A percentile compares a stretch with the other conserved stretches of the same genome.
phyloP scores from a whole-genome alignment of 2,113 vertebrate species.

The Takifugu bimaculatus region DNA sequence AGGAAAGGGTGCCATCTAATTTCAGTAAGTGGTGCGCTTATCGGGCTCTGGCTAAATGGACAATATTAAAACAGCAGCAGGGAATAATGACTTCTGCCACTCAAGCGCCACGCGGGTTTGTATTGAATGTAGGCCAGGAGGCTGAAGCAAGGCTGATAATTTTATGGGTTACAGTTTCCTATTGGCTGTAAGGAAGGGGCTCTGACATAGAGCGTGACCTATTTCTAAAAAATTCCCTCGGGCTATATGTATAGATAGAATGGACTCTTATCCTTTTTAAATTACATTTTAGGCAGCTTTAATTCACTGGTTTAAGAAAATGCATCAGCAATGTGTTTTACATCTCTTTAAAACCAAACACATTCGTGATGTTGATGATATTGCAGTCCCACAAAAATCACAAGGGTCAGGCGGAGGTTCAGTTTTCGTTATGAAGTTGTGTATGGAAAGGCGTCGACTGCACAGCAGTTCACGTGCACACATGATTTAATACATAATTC shows the following conservation, averaged over 20 bases:
- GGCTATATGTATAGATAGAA: slow-evolving; percentile 78
- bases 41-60: slow-evolving; percentile 74
- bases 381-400: no score
- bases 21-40: slow-evolving; percentile 65
- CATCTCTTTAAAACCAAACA: slow-evolving; percentile 39
- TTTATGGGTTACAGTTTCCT: slow-evolving; percentile 77
- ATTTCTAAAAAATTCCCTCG: slow-evolving; percentile 72
- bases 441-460: no score
- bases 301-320: slow-evolving; percentile 61
- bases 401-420: no score
- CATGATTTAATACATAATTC: no score
- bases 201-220: slow-evolving; percentile 80
- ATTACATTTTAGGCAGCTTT: slow-evolving; percentile 80
- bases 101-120: slow-evolving; percentile 72
- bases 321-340: slow-evolving; percentile 38
- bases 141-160: slow-evolving; percentile 74
- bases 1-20: slow-evolving; percentile 67
- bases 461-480: no score
- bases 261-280: slow-evolving; percentile 79
- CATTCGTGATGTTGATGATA: no score
- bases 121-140: slow-evolving; percentile 80
- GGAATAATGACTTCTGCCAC: slow-evolving; percentile 82
- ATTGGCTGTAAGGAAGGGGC: slow-evolving; percentile 73
- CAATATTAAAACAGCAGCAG: slow-evolving; percentile 78
- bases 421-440: no score